Percentiles rank a stretch among this genome's conserved stretches.
phyloP scores from a whole-genome alignment of 1,140 invertebrate genomes.

The Colletes gigas region DNA sequence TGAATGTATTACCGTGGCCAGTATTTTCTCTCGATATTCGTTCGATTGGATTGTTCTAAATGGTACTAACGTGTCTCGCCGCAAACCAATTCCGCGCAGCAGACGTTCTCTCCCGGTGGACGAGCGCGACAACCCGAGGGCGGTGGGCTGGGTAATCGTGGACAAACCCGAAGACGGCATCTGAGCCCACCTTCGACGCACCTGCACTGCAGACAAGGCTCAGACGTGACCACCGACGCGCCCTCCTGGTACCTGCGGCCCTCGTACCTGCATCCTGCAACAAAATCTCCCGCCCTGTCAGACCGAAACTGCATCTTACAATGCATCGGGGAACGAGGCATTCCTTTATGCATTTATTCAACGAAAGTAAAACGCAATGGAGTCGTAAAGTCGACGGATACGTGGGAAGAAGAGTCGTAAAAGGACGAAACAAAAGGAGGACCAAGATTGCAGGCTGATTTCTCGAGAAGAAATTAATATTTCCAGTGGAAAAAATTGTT shows the following conservation, averaged over 20 bases:
- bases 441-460: too few species aligned
- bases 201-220: conserved; percentile 89
- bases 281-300: not conserved
- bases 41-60: not conserved
- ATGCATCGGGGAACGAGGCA: too few species aligned
- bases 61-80: conserved; percentile 80
- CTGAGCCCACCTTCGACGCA: conserved; percentile 87
- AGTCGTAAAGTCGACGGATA: too few species aligned
- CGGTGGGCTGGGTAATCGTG: conserved; percentile 87
- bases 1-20: too few species aligned
- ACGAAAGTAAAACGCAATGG: too few species aligned
- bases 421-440: too few species aligned
- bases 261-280: conserved; percentile 86
- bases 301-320: too few species aligned
- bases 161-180: conserved; percentile 89
- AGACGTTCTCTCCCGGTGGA: conserved; percentile 85
- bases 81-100: conserved; percentile 90
- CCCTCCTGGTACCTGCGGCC: conserved; percentile 85
- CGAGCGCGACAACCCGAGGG: conserved; percentile 86
- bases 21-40: too few species aligned
- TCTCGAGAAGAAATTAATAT: too few species aligned
- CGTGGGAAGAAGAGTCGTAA: too few species aligned
- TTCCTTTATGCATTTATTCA: too few species aligned
- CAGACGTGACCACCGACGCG: conserved; percentile 84
- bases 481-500: too few species aligned